Base-by-base conservation (phyloP, 2,888 invertebrate genomes). In the Apamea crenata region DNA sequence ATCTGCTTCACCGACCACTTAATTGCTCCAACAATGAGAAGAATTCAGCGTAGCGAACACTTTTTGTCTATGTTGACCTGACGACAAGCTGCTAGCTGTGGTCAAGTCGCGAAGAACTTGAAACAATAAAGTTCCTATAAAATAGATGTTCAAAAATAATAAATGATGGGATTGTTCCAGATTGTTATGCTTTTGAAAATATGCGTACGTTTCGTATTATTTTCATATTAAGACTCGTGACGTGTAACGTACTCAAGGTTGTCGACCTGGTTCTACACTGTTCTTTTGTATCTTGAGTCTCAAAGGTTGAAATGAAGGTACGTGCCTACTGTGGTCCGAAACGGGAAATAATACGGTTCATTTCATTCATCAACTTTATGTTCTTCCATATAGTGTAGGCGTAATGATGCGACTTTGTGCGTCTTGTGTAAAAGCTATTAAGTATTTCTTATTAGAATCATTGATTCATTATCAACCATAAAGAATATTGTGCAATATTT, bases 301-400 rank as follows among this genome's bases (percentile, higher is more conserved):
- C 93, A 93, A 92, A 95, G 94, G 93, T 92, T 92, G 91, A 94
- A 93, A 94, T 93, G 91, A 94, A 95, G 94, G 94, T 94, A 94
- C 92, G 93, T 91, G 91, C 92, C 91, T 91, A 92, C 94, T 94
- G 92, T 92, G 94, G 93, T 59, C 94, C 93, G 88, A 93, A 96
- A 96, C 96, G 96, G 96, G 96, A 96, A 95, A 95, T 96, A 94
- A 94, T 95, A 96, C 96, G 95, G 96, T 96, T 95, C 93, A 95
- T 94, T 95, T 94, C 92, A 93, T 95, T 95, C 93, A 90, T 88
- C 88, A 89, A 89, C 87, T 86, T 89, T 88, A 87, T 84, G 85
- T 87, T 88, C 80, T 75, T 84, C 70, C 76, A 78, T 74, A 81
- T 59, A 81, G 80, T 82, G 85, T 86, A 79, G 88, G 87, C 80